Evolutionary conservation across 2,888 invertebrate species (phyloP).

Genomic region (Hirtodrosophila confusa): DNA sequence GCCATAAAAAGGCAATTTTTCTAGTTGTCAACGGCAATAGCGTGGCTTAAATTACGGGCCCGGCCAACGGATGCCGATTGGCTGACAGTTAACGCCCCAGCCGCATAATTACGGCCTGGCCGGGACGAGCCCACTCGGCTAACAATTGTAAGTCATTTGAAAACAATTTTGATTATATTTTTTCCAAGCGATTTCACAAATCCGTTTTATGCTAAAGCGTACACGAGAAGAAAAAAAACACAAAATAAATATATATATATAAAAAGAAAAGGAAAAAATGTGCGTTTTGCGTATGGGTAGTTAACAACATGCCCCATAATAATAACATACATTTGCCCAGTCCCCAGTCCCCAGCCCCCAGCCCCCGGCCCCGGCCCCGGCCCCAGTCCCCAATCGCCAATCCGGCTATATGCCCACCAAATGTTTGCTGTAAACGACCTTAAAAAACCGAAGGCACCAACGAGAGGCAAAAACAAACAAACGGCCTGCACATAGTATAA

Average conservation of each 20-base stretch:
- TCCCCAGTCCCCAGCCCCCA: neutral
- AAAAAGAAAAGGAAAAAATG: conserved; percentile 27
- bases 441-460: conserved; percentile 64
- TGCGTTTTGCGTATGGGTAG: conserved; percentile 75
- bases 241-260: neutral
- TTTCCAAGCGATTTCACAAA: conserved; percentile 82
- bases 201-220: conserved; percentile 69
- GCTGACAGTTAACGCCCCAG: conserved; percentile 76
- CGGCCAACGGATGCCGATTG: conserved; percentile 61
- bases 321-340: conserved; percentile 74
- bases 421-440: conserved; percentile 79
- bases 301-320: conserved; percentile 80
- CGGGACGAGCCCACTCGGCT: conserved; percentile 10
- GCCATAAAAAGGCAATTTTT: conserved; percentile 77
- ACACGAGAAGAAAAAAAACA: conserved; percentile 3
- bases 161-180: conserved; percentile 81
- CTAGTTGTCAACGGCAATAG: conserved; percentile 78
- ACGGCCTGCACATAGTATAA: conserved; percentile 58
- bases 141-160: conserved; percentile 78
- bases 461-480: conserved; percentile 68
- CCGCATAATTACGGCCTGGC: conserved; percentile 65
- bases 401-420: conserved; percentile 25
- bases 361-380: conserved; percentile 10
- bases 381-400: neutral
- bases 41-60: conserved; percentile 74